phyloP scores from a whole-genome alignment of 2,113 vertebrate genomes.

The Takifugu bimaculatus region DNA sequence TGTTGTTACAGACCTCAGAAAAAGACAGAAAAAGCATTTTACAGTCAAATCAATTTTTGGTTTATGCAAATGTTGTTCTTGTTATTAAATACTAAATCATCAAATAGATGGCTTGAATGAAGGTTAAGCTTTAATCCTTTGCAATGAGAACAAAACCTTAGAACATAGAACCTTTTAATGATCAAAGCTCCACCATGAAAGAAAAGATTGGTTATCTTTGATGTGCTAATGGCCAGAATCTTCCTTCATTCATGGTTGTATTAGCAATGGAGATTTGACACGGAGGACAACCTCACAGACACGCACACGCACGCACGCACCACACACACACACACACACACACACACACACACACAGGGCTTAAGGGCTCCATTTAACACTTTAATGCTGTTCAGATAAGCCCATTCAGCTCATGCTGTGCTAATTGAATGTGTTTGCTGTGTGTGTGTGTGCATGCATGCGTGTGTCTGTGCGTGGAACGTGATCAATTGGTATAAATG shows the following conservation, averaged over 20 bases:
- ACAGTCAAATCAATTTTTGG: too few relatives aligned
- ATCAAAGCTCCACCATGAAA: neutral
- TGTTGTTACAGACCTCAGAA: too few relatives aligned
- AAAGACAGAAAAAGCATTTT: too few relatives aligned
- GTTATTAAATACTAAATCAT: too few relatives aligned
- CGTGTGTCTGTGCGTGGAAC: slow-evolving; percentile 17
- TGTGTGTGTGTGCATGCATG: slow-evolving; percentile 24
- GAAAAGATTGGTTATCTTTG: neutral
- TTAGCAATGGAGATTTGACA: slow-evolving; percentile 9
- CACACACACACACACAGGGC: slow-evolving; percentile 7
- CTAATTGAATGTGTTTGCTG: slow-evolving; percentile 47
- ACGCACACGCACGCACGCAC: neutral
- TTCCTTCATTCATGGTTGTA: slow-evolving; percentile 1
- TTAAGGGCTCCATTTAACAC: slow-evolving; percentile 35
- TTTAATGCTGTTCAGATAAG: slow-evolving; percentile 24
- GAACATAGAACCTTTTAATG: neutral
- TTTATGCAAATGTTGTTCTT: too few relatives aligned
- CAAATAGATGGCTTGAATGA: too few relatives aligned
- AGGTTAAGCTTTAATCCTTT: too few relatives aligned
- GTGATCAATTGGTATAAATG: neutral
- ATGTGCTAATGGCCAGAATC: slow-evolving; percentile 5
- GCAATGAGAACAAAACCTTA: neutral
- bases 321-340: slow-evolving; percentile 7
- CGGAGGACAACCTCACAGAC: neutral
- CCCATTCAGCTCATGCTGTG: slow-evolving; percentile 33